Percentiles rank a stretch among this genome's conserved stretches.
Conservation (phyloP, 2,888 invertebrate genomes). For the Spodoptera exigua region DNA sequence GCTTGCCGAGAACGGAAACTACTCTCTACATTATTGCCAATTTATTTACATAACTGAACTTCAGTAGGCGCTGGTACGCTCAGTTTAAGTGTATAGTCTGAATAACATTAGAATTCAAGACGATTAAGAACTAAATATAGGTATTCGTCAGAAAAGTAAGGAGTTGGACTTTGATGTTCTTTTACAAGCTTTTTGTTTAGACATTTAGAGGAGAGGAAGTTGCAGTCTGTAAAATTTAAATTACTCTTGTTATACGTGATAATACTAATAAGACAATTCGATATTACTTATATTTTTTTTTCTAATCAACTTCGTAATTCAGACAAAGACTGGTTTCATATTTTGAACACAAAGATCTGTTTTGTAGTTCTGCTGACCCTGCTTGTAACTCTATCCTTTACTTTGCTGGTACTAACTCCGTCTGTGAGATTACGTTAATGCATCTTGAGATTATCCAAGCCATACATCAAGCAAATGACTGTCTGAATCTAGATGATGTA, state of each 20-base stretch:
- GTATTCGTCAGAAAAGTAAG: background rate
- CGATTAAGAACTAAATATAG: constrained; percentile 20
- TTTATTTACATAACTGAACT: constrained; percentile 64
- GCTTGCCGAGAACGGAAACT: constrained; percentile 70
- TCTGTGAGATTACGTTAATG: constrained; percentile 57
- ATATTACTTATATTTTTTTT: background rate
- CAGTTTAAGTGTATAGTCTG: constrained; percentile 37
- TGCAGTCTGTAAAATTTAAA: too few species aligned
- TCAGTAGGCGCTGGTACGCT: constrained; percentile 46
- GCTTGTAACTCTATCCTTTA: constrained; percentile 19
- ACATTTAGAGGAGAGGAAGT: too few species aligned
- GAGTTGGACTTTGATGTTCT: background rate
- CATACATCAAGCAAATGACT: constrained; percentile 44
- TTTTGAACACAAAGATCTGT: constrained; percentile 2
- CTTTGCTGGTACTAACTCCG: constrained; percentile 20
- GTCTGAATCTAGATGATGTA: constrained; percentile 53
- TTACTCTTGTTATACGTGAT: too few species aligned
- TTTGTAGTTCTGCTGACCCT: constrained; percentile 9
- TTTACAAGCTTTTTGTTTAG: background rate
- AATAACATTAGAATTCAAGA: constrained; percentile 39
- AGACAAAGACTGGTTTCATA: constrained; percentile 3
- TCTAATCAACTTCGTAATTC: background rate
- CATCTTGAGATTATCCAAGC: constrained; percentile 69
- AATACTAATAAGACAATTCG: too few species aligned
- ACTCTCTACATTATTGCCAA: constrained; percentile 62